Evolutionary conservation across 2,888 invertebrate genomes (phyloP).

Genomic region (Thelaira solivaga): DNA sequence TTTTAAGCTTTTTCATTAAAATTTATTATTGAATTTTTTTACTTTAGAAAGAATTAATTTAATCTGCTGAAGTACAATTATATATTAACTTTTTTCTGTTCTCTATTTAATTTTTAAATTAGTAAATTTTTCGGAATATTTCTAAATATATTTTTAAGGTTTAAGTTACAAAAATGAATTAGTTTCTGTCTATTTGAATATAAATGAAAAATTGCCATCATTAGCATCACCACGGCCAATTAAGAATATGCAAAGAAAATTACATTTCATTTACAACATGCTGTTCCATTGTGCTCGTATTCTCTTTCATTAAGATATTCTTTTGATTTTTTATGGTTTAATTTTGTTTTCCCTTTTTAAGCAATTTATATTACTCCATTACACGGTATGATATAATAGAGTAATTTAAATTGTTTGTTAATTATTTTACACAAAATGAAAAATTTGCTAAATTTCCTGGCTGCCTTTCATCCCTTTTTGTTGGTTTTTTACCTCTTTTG

Average conservation of each 20-base stretch:
- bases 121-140: too few species aligned
- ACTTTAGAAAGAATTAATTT: too few species aligned
- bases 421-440: conserved; percentile 54
- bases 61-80: too few species aligned
- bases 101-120: too few species aligned
- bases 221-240: conserved; percentile 42
- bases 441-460: conserved; percentile 7
- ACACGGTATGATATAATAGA: conserved; percentile 35
- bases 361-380: not conserved
- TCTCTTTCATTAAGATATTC: conserved; percentile 3
- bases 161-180: too few species aligned
- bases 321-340: not conserved
- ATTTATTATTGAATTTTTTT: too few species aligned
- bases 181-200: not conserved
- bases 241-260: conserved; percentile 33
- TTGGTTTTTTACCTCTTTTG: not conserved
- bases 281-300: not conserved
- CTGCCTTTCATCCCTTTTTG: not conserved
- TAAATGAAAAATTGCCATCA: conserved; percentile 34
- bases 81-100: too few species aligned
- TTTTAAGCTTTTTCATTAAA: too few species aligned
- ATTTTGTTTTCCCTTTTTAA: not conserved
- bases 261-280: conserved; percentile 18
- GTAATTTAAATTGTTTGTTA: conserved; percentile 57
- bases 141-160: too few species aligned